Base-by-base conservation (phyloP, 2,797 vertebrate species). In the Schizopygopsis pylzovi region DNA sequence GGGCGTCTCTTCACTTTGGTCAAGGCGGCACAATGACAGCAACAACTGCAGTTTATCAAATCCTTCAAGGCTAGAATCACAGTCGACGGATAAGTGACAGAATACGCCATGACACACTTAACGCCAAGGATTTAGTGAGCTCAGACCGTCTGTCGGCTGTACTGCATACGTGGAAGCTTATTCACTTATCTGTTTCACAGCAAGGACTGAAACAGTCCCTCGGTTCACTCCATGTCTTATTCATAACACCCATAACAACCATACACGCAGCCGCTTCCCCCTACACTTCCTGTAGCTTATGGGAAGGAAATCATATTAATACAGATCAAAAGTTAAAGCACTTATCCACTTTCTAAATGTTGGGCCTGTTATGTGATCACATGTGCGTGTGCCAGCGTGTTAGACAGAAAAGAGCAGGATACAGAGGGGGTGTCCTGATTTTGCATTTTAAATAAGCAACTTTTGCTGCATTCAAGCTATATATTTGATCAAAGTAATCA, bases 1-100 rank as follows among this genome's bases (percentile, higher is more conserved):
- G n/a, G 33, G 43, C 13, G 0, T 67, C 28, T 54, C 41, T 76
- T 71, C 28, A 20, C 12, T 70, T 43, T 61, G 76, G 76, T 43
- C 22, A 25, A 59, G 41, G 54, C 13, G 1, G 2, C 90, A 92
- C 90, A 92, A 95, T 95, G 93, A 95, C 95, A 94, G 95, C 93
- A 89, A 90, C 95, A 95, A 95, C 95, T 94, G 92, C 87, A 93
- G 93, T 93, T 94, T 94, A 95, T 94, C 94, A 95, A 94, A 95
- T 94, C 93, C 93, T 94, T 95, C 92, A 89, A 84, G 92, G 91
- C 90, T 92, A 93, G 92, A 91, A 91, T 89, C 25, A 71, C 39
- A 25, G 6, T 89, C 95, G 93, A 96, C 91, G 93, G 94, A 95
- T 93, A 92, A 94, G 92, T 84, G 89, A 90, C 92, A 89, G 92